Base-by-base conservation (phyloP, 2,797 vertebrate genomes). In the Peromyscus nudipes region DNA sequence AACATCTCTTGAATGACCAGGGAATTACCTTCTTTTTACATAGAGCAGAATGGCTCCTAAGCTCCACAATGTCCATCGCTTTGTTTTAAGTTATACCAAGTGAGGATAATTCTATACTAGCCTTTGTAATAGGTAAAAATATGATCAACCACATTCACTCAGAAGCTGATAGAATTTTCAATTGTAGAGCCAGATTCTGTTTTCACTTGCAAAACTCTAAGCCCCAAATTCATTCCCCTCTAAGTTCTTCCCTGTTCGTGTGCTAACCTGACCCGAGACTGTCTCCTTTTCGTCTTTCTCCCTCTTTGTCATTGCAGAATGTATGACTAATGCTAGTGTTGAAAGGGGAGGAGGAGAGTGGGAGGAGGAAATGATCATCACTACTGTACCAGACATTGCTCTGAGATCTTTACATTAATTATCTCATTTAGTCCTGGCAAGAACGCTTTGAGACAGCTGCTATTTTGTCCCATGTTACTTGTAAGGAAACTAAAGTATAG, bases 361-460 rank as follows among this genome's bases (percentile, higher is more conserved):
- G 49, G 49, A 37, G 11, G 29, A 94, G 10, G 37, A 92, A 83
- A 87, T 95, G 52, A 76, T 69, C 64, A 89, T 75, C 31, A 80
- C 34, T 79, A 79, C 49, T 86, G 27, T 79, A 67, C 31, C 5
- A 91, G 57, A 21, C 55, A 96, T 75, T 96, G 92, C 76, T 55
- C 34, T 93, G 85, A 93, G 49, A 95, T 76, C 57, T 93, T 95
- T 89, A 94, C 90, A 80, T 81, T 95, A 93, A 55, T 95, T 79
- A 37, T 79, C 17, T 90, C 52, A 85, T 82, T 97, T 95, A 67
- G 86, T 75, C 52, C 31, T 94, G 49, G 88, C 88, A 95, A 91
- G 31, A 60, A 64, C 40, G 89, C 55, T 91, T 60, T 79, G 55
- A 96, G 55, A 85, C 21, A 91, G 67, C 71, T 94, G 65, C 8